Conservation (phyloP, 2,888 invertebrate species). For the Epirrhoe tristata region DNA sequence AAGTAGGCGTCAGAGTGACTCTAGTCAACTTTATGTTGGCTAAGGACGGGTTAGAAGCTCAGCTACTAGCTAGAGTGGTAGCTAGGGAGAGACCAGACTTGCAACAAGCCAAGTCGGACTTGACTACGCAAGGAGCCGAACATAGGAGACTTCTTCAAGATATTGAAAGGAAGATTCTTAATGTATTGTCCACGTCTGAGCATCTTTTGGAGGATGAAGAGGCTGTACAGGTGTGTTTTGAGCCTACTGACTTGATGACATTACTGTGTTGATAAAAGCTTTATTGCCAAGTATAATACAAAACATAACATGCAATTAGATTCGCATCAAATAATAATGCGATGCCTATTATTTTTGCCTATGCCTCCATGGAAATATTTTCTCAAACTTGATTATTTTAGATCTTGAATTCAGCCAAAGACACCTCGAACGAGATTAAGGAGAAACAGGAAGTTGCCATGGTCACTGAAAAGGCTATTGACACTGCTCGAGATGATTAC, state of each 20-base stretch:
- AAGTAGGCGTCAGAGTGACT: slow-evolving; percentile 96
- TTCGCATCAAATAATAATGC: too few relatives aligned
- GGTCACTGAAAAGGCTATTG: slow-evolving; percentile 95
- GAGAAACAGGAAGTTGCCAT: slow-evolving; percentile 96
- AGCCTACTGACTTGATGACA: not conserved
- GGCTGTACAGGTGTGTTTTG: slow-evolving; percentile 87
- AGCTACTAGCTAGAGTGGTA: slow-evolving; percentile 95
- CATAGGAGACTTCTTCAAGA: slow-evolving; percentile 93
- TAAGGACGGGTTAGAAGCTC: slow-evolving; percentile 94
- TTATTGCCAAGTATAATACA: too few relatives aligned
- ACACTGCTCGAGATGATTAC: slow-evolving; percentile 93
- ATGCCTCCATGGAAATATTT: not conserved
- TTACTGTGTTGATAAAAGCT: not conserved
- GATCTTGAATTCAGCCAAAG: slow-evolving; percentile 95
- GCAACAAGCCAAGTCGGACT: slow-evolving; percentile 94
- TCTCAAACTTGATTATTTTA: slow-evolving; percentile 52
- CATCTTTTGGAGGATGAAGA: slow-evolving; percentile 94
- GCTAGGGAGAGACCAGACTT: slow-evolving; percentile 96
- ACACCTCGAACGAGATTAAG: slow-evolving; percentile 95
- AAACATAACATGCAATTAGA: too few relatives aligned
- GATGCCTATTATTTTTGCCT: not conserved
- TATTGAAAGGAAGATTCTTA: slow-evolving; percentile 96
- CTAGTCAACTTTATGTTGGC: slow-evolving; percentile 97
- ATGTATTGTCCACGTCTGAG: slow-evolving; percentile 79
- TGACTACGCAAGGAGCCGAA: slow-evolving; percentile 95